Base-by-base conservation (phyloP, 1,140 invertebrate species). In the Zaprionus inermis region DNA sequence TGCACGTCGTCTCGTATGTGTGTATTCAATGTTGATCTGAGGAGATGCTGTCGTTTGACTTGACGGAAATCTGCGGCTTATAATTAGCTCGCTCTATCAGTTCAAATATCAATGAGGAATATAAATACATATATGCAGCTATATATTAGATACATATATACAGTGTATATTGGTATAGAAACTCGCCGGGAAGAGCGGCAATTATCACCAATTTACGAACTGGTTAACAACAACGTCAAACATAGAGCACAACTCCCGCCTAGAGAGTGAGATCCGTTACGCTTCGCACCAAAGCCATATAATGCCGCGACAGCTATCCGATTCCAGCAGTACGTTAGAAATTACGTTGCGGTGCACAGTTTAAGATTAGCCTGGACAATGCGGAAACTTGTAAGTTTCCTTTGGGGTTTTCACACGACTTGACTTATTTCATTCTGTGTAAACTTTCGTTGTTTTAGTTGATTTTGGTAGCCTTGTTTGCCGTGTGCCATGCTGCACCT, bases 171-270 rank as follows among this genome's bases (percentile, higher is more conserved):
- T 72, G 57, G 61, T 75, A 58, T 63, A 75, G 59, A 73, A 68
- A 73, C 58, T 54, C 16, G 41, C 7, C 10, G 20, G 22, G 14
- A 41, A 58, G 63, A 68, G 16, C 52, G 55, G 32, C 66, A 89
- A 89, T 89, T 89, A 89, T 67, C 84, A 89, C 68, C 72, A 79
- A 81, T 72, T 90, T 89, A 90, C 75, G 71, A 89, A 90, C 74
- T 84, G 78, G 85, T 76, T 84, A 90, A 81, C 85, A 81, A 28
- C 63, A 66, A 66, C n/a, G 30, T 46, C 61, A 71, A 80, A 71
- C 74, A 60, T 52, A 22, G n/a, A 44, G 11, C 28, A 75, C 18
- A 41, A 54, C 34, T 59, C 67, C 41, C 52, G 28, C 28, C 46
- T 32, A 34, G 28, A 41, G 5, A 60, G 55, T 34, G 10, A 63